Percentiles rank a stretch among this genome's conserved stretches.
phyloP scores from a whole-genome alignment of 2,888 invertebrate genomes.

The Labia minor region DNA sequence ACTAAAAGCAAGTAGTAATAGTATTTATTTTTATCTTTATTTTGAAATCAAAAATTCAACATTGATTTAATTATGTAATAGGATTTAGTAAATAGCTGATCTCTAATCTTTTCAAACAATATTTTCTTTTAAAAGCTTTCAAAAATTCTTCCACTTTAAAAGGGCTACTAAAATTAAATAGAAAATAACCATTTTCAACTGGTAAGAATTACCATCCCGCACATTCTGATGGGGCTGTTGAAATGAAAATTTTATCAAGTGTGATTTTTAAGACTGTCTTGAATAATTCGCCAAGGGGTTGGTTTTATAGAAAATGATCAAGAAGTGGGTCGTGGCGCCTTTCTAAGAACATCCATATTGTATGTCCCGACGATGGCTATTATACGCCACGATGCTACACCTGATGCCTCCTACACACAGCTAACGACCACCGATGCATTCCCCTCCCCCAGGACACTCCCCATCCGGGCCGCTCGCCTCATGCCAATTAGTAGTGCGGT shows the following conservation, averaged over 20 bases:
- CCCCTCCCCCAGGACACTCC: not conserved
- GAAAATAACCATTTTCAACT: too few species aligned
- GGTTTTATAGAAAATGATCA: not conserved
- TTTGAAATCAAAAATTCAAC: too few species aligned
- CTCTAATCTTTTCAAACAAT: too few species aligned
- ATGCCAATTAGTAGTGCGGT: constrained; percentile 1
- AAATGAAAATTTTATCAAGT: not conserved
- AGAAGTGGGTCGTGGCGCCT: not conserved
- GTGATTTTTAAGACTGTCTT: not conserved
- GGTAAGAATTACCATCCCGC: too few species aligned
- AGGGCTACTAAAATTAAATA: too few species aligned
- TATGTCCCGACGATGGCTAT: not conserved
- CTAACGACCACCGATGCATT: not conserved
- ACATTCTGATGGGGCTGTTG: not conserved
- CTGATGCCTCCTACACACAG: not conserved
- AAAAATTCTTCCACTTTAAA: too few species aligned
- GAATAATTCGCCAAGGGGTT: not conserved
- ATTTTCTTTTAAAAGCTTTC: too few species aligned
- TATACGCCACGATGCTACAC: not conserved
- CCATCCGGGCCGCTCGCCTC: not conserved
- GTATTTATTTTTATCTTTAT: too few species aligned
- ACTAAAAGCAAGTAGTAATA: too few species aligned
- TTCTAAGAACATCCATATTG: constrained; percentile 13
- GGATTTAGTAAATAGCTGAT: too few species aligned
- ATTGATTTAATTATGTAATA: too few species aligned